Percentiles rank a stretch among this genome's conserved stretches.
phyloP scores from a whole-genome alignment of 2,888 invertebrate genomes.

The Cheilosia impressa region DNA sequence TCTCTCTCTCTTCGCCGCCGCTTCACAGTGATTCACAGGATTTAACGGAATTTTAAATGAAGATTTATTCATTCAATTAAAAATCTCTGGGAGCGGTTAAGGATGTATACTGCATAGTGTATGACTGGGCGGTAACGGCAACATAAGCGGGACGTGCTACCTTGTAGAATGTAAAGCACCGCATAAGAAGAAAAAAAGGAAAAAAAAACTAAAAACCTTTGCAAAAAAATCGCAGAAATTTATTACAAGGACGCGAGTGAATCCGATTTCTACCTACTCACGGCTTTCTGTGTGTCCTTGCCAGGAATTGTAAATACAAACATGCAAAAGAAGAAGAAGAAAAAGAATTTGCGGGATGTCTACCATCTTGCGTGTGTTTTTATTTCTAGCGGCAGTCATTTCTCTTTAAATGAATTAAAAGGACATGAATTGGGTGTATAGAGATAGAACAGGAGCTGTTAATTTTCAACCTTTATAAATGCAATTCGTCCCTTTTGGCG shows the following conservation, averaged over 20 bases:
- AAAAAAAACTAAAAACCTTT: slow-evolving; percentile 15
- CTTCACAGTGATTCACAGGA: slow-evolving; percentile 28
- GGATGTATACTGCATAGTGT: slow-evolving; percentile 5
- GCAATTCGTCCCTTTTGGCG: slow-evolving; percentile 49
- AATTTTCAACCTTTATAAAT: slow-evolving; percentile 64
- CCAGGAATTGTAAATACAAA: slow-evolving; percentile 28
- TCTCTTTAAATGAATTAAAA: slow-evolving; percentile 68
- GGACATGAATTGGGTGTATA: slow-evolving; percentile 45
- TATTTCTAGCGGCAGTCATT: slow-evolving; percentile 45
- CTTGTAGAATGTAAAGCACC: slow-evolving; percentile 13
- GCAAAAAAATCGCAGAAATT: slow-evolving; percentile 62
- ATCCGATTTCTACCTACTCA: slow-evolving; percentile 55
- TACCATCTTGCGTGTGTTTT: slow-evolving; percentile 41
- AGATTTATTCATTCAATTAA: slow-evolving; percentile 75
- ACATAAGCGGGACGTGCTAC: slow-evolving; percentile 16
- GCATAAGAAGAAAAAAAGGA: slow-evolving; percentile 22
- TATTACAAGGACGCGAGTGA: slow-evolving; percentile 70
- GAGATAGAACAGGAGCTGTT: slow-evolving; percentile 53
- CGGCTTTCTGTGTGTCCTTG: slow-evolving; percentile 37
- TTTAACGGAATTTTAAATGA: slow-evolving; percentile 66
- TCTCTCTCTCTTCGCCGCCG: neutral
- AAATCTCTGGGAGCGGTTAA: slow-evolving; percentile 63
- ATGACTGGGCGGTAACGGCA: slow-evolving; percentile 26
- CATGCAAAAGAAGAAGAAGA: neutral
- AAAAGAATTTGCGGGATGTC: slow-evolving; percentile 1